These are phyloP conservation scores for Drosophila suboccidentalis DNA, from an alignment of 2,888 invertebrate genomes.

Conservation along the genomic window DNA sequence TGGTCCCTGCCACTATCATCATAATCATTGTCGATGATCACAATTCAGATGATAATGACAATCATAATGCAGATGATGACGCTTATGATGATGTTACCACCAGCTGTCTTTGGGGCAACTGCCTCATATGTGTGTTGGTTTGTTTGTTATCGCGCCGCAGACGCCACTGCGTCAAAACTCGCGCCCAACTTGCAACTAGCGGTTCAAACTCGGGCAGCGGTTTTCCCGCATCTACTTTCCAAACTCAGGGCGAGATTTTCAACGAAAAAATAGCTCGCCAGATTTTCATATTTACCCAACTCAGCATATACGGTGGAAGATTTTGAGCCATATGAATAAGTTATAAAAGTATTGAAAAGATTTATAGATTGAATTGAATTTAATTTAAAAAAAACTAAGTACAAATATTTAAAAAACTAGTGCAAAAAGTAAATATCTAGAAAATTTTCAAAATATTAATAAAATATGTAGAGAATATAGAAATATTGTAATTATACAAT, in stretches of 20 bases:
- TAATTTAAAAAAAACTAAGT: too few species aligned
- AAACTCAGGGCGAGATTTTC: not conserved
- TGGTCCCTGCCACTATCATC: constrained; percentile 21
- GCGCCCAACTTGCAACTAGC: constrained; percentile 34
- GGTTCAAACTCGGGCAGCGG: constrained; percentile 19
- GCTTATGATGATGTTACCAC: constrained; percentile 16
- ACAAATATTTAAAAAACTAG: too few species aligned
- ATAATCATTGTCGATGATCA: constrained; percentile 9
- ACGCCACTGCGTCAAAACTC: constrained; percentile 43
- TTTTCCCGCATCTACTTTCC: constrained; percentile 7
- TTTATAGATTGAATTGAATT: too few species aligned
- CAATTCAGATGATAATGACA: constrained; percentile 8
- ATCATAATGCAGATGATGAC: not conserved
- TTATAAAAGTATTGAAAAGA: too few species aligned
- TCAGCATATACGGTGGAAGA: not conserved
- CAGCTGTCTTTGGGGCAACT: constrained; percentile 14
- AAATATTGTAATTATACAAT: too few species aligned
- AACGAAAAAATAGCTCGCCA: constrained; percentile 10
- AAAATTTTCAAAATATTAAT: too few species aligned
- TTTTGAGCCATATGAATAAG: not conserved
- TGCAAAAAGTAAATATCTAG: too few species aligned
- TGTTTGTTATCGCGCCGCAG: constrained; percentile 48
- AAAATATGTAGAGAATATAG: too few species aligned
- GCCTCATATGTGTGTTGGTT: constrained; percentile 29
- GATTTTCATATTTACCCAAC: constrained; percentile 21